Percentiles rank a stretch among this genome's conserved stretches.
These are phyloP conservation scores for Dorcus parallelipipedus DNA, from an alignment of 2,888 invertebrate genomes.

Conservation along the genomic window DNA sequence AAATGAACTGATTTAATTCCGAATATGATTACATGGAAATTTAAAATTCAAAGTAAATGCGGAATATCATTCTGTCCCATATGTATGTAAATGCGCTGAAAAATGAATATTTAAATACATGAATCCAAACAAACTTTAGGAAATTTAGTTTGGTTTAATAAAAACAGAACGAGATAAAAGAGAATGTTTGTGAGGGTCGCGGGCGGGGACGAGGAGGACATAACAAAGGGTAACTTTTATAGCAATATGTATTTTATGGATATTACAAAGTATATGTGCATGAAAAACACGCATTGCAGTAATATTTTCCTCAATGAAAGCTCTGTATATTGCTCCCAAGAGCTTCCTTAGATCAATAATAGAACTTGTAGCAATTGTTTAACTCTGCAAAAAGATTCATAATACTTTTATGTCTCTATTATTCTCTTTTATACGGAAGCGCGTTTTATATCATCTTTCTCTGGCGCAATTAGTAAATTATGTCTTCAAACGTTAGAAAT, in stretches of 20 bases:
- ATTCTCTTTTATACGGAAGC: conserved; percentile 11
- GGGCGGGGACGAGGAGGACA: conserved; percentile 15
- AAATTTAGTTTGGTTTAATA: conserved; percentile 47
- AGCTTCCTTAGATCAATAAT: conserved; percentile 40
- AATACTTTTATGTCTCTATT: conserved; percentile 24
- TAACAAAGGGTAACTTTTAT: conserved; percentile 42
- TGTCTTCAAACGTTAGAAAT: not conserved
- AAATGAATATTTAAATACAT: conserved; percentile 51
- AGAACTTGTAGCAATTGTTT: conserved; percentile 37
- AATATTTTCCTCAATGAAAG: conserved; percentile 41
- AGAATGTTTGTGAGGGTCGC: conserved; percentile 25
- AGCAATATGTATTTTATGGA: conserved; percentile 46
- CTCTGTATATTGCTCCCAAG: conserved; percentile 40
- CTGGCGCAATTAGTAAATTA: conserved; percentile 1
- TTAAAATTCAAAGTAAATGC: conserved; percentile 52
- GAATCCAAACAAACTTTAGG: conserved; percentile 48
- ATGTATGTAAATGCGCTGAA: conserved; percentile 50
- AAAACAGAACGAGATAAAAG: conserved; percentile 45
- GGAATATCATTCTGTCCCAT: conserved; percentile 49
- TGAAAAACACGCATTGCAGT: conserved; percentile 45
- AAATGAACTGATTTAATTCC: conserved; percentile 51
- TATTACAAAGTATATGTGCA: conserved; percentile 43
- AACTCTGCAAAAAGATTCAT: conserved; percentile 23
- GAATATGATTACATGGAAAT: conserved; percentile 51
- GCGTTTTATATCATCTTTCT: conserved; percentile 7